A percentile compares a stretch with the other conserved stretches of the same genome.
Evolutionary conservation across 2,888 invertebrate species (phyloP).

Genomic region (Hypomecis atomaria): DNA sequence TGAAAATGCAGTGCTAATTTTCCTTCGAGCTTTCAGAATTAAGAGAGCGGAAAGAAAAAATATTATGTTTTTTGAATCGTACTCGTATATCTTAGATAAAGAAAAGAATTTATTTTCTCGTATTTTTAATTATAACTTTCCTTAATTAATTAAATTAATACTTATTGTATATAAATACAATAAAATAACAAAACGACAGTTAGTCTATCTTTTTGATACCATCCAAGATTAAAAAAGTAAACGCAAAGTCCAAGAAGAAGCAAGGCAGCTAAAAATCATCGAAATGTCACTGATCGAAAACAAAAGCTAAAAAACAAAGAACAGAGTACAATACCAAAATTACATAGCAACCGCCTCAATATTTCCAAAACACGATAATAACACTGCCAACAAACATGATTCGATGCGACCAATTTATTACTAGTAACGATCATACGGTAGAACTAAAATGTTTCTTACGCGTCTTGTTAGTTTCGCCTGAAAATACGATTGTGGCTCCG

Average conservation of each 20-base stretch:
- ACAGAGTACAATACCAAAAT: slow-evolving; percentile 18
- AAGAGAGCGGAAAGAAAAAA: too few species aligned
- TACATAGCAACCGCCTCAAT: slow-evolving; percentile 29
- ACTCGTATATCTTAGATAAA: too few species aligned
- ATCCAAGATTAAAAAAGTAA: too few species aligned
- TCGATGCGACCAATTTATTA: neutral
- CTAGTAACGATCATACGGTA: neutral
- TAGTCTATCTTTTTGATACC: neutral
- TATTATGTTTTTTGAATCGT: too few species aligned
- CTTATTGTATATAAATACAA: too few species aligned
- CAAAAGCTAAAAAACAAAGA: slow-evolving; percentile 4
- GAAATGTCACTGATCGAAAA: slow-evolving; percentile 4
- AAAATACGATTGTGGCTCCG: neutral
- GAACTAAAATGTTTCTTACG: neutral
- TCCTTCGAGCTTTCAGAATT: neutral
- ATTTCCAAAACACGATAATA: slow-evolving; percentile 43
- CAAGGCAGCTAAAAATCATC: neutral
- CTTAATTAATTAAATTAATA: too few species aligned
- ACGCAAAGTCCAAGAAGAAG: too few species aligned
- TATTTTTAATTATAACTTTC: too few species aligned
- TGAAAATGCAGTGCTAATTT: neutral
- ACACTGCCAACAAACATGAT: slow-evolving; percentile 27
- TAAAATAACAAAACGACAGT: neutral
- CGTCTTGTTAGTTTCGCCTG: neutral
- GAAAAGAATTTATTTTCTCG: too few species aligned